Conservation (phyloP, 2,888 invertebrate species). For the Eremobia ochroleuca region DNA sequence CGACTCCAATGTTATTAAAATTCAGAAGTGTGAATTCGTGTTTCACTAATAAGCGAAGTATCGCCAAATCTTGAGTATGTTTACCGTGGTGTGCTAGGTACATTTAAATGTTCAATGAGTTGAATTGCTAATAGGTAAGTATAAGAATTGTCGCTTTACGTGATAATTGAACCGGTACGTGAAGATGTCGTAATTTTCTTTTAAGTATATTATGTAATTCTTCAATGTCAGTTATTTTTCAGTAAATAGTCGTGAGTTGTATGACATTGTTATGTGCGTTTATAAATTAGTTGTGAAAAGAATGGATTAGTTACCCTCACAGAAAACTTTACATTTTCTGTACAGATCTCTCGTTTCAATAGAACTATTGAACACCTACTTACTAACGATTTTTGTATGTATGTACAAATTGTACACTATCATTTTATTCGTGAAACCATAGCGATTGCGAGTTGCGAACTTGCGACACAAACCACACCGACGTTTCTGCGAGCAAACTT, state of each 20-base stretch:
- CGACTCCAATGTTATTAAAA: constrained; percentile 4
- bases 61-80: constrained; percentile 24
- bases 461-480: background rate
- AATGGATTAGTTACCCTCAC: background rate
- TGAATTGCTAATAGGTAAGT: constrained; percentile 26
- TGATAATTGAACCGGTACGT: constrained; percentile 40
- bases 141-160: constrained; percentile 22
- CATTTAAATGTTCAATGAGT: constrained; percentile 33
- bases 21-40: constrained; percentile 54
- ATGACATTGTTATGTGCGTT: constrained; percentile 30
- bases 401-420: background rate
- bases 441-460: background rate
- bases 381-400: background rate
- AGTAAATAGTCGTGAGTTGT: constrained; percentile 29
- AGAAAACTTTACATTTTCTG: background rate
- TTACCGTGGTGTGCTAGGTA: background rate
- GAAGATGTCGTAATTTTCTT: constrained; percentile 34
- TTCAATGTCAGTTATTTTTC: constrained; percentile 28
- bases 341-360: background rate
- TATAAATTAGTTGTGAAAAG: background rate
- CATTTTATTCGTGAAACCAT: background rate
- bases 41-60: constrained; percentile 43
- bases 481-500: constrained; percentile 23
- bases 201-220: constrained; percentile 9
- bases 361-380: background rate